Conservation (phyloP, 2,113 vertebrate genomes). For the Channa argus region DNA sequence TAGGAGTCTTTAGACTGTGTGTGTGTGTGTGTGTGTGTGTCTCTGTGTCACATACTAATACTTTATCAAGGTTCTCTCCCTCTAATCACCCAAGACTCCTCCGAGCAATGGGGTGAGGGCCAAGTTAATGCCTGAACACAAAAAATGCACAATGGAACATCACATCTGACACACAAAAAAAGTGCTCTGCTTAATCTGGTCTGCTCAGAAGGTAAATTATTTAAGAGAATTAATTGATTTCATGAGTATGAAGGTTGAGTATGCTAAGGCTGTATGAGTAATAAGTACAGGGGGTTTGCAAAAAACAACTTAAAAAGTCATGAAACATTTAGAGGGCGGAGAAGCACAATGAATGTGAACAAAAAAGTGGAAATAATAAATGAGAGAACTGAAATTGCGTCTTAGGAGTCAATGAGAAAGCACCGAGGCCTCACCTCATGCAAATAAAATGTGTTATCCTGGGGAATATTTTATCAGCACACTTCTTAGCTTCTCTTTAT, state of each 20-base stretch:
- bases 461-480: conserved; percentile 61
- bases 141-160: conserved; percentile 70
- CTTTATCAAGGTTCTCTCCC: conserved; percentile 82
- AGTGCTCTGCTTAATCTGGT: conserved; percentile 81
- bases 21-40: conserved; percentile 39
- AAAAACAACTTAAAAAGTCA: conserved; percentile 86
- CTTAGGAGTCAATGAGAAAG: conserved; percentile 67
- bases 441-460: conserved; percentile 60
- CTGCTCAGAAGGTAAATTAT: conserved; percentile 84
- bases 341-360: conserved; percentile 72
- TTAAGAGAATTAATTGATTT: conserved; percentile 88
- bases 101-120: conserved; percentile 68
- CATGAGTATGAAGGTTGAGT: conserved; percentile 81
- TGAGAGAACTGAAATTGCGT: conserved; percentile 70
- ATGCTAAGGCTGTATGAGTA: conserved; percentile 81
- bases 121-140: conserved; percentile 76
- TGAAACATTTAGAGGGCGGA: conserved; percentile 84
- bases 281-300: conserved; percentile 79
- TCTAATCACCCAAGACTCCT: conserved; percentile 83
- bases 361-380: conserved; percentile 77
- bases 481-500: conserved; percentile 28
- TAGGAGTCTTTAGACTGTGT: conserved; percentile 74
- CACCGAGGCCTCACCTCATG: conserved; percentile 46
- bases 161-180: conserved; percentile 75
- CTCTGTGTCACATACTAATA: conserved; percentile 76